A percentile compares a stretch with the other conserved stretches of the same genome.
Evolutionary conservation across 2,113 vertebrate species (phyloP).

Genomic region (Myrmecophaga tridactyla): DNA sequence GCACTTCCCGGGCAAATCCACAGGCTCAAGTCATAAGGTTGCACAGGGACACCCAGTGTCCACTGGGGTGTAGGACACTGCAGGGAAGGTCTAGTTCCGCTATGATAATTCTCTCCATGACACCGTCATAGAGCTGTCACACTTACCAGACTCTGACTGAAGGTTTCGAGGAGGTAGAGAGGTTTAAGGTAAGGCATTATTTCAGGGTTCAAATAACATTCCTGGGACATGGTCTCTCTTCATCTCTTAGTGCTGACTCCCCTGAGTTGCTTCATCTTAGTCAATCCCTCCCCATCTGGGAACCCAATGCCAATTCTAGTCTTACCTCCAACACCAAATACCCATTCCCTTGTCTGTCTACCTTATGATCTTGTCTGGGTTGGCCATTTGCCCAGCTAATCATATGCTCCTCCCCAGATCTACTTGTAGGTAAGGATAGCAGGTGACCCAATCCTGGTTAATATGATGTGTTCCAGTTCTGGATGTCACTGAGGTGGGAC

Average conservation of each 20-base stretch:
- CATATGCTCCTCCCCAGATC: not conserved
- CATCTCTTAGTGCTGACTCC: too few species aligned
- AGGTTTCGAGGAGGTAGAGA: not conserved
- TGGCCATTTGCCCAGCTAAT: not conserved
- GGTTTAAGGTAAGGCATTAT: not conserved
- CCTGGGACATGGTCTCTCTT: not conserved
- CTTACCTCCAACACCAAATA: not conserved
- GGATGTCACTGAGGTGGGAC: not conserved
- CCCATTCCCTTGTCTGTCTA: too few species aligned
- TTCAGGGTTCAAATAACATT: not conserved
- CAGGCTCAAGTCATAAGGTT: not conserved
- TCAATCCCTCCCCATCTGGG: not conserved
- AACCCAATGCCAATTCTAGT: not conserved
- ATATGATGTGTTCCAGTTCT: not conserved
- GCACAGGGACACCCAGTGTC: too few species aligned
- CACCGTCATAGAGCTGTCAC: not conserved
- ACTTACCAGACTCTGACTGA: not conserved
- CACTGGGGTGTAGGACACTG: not conserved
- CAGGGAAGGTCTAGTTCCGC: not conserved
- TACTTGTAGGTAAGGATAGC: not conserved
- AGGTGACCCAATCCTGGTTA: not conserved
- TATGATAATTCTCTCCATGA: not conserved
- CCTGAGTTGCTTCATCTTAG: not conserved
- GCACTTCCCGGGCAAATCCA: not conserved
- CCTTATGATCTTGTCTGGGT: not conserved